Evolutionary conservation across 2,113 vertebrate genomes (phyloP), one percentile per base, ranked within the genome.

Genomic region (Catharus bicknelli): DNA sequence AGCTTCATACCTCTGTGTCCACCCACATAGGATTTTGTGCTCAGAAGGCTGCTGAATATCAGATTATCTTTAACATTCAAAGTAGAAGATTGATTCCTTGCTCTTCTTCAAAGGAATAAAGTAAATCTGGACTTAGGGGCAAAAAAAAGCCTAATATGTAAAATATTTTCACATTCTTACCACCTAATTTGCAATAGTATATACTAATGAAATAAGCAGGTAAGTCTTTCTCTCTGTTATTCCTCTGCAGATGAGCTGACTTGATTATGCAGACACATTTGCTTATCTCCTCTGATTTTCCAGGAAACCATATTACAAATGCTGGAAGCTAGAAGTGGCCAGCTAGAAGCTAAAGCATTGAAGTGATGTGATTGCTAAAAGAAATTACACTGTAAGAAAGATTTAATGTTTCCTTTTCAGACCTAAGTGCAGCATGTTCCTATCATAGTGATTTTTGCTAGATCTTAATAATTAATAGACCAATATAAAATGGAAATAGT

Each of bases 361-460:
- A 83, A 82, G 61, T 57, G 1, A 67, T 50, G 20, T 43, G 63
- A 58, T 62, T 45, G 19, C 17, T 77, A 32, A 57, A 75, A 79
- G 47, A 88, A 45, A 8, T 67, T 78, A 45, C 22, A 67, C 9
- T 13, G 23, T 32, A 48, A 53, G 53, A 55, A 93, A 81, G 57
- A 78, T 64, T 66, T 69, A 74, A 51, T 78, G 30, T 90, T 92
- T 91, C 88, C 86, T 88, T 91, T 81, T 53, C 83, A 82, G 50
- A 67, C 25, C 16, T 55, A 53, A 81, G 26, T 50, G 54, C 66
- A 91, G 9, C n/a, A 42, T 64, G 21, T 79, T 91, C 48, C 48
- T 76, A 16, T 73, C n/a, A 48, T 5, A 48, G 70, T 73, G 86
- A 79, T 90, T 89, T 87, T 58, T 75, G 72, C 40, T 79, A 16